Conservation (phyloP, 2,113 vertebrate genomes). For the Rhea americana region DNA sequence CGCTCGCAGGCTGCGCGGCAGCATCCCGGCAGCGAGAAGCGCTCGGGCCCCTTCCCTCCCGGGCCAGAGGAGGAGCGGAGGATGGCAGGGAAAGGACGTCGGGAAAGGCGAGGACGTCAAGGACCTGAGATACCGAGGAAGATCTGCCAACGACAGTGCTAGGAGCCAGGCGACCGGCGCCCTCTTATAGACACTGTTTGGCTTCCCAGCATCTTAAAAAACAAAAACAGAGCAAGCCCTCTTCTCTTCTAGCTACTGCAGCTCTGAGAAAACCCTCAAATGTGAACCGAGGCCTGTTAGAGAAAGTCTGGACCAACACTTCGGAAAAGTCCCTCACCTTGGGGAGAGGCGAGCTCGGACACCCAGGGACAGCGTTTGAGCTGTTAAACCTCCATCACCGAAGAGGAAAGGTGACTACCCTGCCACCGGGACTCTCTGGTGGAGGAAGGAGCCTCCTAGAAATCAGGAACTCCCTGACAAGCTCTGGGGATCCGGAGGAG, state of each 20-base stretch:
- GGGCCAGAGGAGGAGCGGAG: neutral
- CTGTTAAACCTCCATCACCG: fast-evolving
- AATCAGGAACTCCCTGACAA: neutral
- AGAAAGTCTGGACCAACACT: neutral
- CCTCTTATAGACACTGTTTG: fast-evolving
- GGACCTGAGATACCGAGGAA: fast-evolving
- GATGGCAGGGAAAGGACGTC: neutral
- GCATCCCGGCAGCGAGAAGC: neutral
- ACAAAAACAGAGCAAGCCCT: neutral
- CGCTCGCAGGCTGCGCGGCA: neutral
- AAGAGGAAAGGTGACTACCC: neutral
- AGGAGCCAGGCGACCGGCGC: neutral
- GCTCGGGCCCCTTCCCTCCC: neutral
- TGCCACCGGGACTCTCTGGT: fast-evolving
- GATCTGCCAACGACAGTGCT: fast-evolving
- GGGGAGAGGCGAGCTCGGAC: neutral
- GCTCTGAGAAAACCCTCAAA: neutral
- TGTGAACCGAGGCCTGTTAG: neutral
- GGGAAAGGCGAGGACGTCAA: neutral
- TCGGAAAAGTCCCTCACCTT: no score
- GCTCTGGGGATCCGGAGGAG: neutral
- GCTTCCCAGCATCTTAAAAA: fast-evolving
- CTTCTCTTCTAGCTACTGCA: neutral
- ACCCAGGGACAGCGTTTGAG: fast-evolving
- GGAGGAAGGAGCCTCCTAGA: neutral